These are phyloP conservation scores for Cacatua alba DNA, from an alignment of 2,113 vertebrate genomes.

Conservation along the genomic window DNA sequence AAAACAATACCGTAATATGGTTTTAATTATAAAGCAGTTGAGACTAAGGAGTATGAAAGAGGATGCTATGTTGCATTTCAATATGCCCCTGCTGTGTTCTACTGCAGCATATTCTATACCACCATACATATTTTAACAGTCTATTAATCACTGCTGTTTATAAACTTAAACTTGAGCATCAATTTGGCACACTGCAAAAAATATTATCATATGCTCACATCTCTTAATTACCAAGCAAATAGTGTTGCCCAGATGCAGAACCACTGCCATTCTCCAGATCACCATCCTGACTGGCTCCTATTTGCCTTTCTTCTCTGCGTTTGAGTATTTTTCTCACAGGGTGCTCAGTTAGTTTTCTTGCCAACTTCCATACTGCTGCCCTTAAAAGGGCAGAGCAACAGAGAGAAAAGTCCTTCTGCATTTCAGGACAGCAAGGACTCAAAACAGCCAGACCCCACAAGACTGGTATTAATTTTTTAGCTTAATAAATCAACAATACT, in stretches of 20 bases:
- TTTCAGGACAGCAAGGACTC: slow-evolving; percentile 43
- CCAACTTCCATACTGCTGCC: slow-evolving; percentile 51
- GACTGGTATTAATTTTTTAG: slow-evolving; percentile 14
- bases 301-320: not conserved
- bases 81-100: not conserved
- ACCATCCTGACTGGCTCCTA: not conserved
- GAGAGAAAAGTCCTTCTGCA: slow-evolving; percentile 39
- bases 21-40: not conserved
- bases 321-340: slow-evolving; percentile 55
- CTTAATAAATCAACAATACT: slow-evolving; percentile 40
- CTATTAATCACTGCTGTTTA: not conserved
- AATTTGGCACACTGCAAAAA: not conserved
- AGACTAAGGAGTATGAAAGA: not conserved
- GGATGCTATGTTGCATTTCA: not conserved
- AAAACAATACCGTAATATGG: not conserved
- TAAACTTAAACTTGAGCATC: not conserved
- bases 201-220: not conserved
- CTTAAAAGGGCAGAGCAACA: slow-evolving; percentile 61
- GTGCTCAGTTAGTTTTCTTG: slow-evolving; percentile 38
- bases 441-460: slow-evolving; percentile 28
- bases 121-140: not conserved
- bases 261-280: not conserved
- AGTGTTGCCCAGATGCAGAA: not conserved
- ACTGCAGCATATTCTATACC: not conserved
- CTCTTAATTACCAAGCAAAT: not conserved